Conservation (phyloP, 2,797 vertebrate genomes). For the Oreortyx pictus region DNA sequence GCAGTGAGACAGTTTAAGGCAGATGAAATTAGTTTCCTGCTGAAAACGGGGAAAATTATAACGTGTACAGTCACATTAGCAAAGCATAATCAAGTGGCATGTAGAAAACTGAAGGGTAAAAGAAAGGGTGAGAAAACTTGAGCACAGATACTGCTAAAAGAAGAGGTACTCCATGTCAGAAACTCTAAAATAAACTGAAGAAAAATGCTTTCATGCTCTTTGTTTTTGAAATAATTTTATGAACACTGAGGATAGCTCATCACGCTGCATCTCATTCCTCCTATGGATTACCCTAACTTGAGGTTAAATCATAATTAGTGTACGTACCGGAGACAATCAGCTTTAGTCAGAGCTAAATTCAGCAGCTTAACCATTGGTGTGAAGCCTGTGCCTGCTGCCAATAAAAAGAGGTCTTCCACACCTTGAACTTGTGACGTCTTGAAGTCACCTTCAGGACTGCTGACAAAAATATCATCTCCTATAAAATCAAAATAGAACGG, state of each 20-base stretch:
- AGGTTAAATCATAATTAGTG: not conserved
- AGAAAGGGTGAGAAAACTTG: not conserved
- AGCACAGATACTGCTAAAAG: not conserved
- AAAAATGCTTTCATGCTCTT: not conserved
- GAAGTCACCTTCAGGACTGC: slow-evolving; percentile 90
- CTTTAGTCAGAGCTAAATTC: slow-evolving; percentile 77
- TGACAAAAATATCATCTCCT: slow-evolving; percentile 88
- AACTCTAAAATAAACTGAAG: not conserved
- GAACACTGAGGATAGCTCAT: not conserved
- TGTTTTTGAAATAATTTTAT: not conserved
- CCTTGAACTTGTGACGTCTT: slow-evolving; percentile 80
- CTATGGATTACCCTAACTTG: not conserved
- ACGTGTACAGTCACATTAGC: not conserved
- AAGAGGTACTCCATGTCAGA: not conserved
- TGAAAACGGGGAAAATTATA: not conserved
- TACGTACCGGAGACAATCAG: slow-evolving; percentile 83
- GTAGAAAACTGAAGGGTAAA: not conserved
- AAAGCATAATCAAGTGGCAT: not conserved
- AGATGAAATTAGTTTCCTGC: not conserved
- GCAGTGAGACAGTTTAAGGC: not conserved
- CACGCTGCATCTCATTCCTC: not conserved
- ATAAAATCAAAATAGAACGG: not conserved
- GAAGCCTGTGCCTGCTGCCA: slow-evolving; percentile 95
- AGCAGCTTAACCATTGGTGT: slow-evolving; percentile 94
- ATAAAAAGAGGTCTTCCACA: slow-evolving; percentile 88